A percentile compares a stretch with the other conserved stretches of the same genome.
phyloP scores from a whole-genome alignment of 1,140 invertebrate species.

The Nasonia longicornis region DNA sequence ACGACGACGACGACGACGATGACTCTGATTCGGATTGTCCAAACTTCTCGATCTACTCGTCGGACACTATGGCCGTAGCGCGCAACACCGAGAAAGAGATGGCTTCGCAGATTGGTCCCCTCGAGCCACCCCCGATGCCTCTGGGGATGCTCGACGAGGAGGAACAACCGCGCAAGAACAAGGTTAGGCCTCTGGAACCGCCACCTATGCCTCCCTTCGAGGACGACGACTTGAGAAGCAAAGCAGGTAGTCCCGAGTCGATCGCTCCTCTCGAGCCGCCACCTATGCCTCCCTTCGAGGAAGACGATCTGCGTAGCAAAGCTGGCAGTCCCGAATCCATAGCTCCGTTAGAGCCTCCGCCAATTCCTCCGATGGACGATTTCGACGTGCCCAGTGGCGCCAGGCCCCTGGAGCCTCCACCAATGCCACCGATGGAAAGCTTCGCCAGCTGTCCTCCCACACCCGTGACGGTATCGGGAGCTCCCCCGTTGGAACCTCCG shows the following conservation, averaged over 20 bases:
- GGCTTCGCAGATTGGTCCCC: slow-evolving; percentile 63
- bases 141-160: not conserved
- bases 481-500: slow-evolving; percentile 26
- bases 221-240: not conserved
- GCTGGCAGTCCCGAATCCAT: slow-evolving; percentile 4
- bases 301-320: slow-evolving; percentile 50
- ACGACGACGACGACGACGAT: slow-evolving; percentile 68
- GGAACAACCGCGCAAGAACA: not conserved
- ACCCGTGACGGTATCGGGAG: not conserved
- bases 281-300: slow-evolving; percentile 30
- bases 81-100: slow-evolving; percentile 70
- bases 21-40: slow-evolving; percentile 80
- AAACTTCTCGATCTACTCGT: slow-evolving; percentile 86
- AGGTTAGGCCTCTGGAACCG: not conserved
- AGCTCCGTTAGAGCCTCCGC: slow-evolving; percentile 4
- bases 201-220: not conserved
- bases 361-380: slow-evolving; percentile 6
- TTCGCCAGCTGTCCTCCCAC: slow-evolving; percentile 1
- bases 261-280: slow-evolving; percentile 12
- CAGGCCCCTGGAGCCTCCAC: not conserved
- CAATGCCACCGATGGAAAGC: slow-evolving; percentile 11
- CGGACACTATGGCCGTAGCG: slow-evolving; percentile 81
- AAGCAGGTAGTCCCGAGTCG: not conserved
- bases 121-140: slow-evolving; percentile 50
- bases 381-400: not conserved